A percentile compares a stretch with the other conserved stretches of the same genome.
These are phyloP conservation scores for sheep (Ovis aries) DNA, from an alignment of 2,113 vertebrate species.

Conservation along the genomic window ARS-UI_Ramb_v3.0 NC_056072.1:35615501-35616000, in stretches of 20 bases:
- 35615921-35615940: not conserved
- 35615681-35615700: too few species aligned
- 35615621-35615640: too few species aligned
- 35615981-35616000: not conserved
- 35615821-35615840: not conserved
- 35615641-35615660: too few species aligned
- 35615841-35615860: not conserved
- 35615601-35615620: too few species aligned
- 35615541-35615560: not conserved
- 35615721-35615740: too few species aligned
- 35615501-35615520: not conserved
- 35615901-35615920: not conserved
- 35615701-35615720: too few species aligned
- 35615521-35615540: not conserved
- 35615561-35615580: not conserved
- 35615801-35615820: not conserved
- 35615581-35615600: too few species aligned
- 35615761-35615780: not conserved
- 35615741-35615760: not conserved
- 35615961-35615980: not conserved
- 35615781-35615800: not conserved
- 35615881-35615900: not conserved
- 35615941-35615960: not conserved
- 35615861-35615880: not conserved
- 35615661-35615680: too few species aligned